Percentiles rank a stretch among this genome's conserved stretches.
phyloP scores from a whole-genome alignment of 35 echinoderm and acorn worm genomes.

The Acanthaster planci region DNA sequence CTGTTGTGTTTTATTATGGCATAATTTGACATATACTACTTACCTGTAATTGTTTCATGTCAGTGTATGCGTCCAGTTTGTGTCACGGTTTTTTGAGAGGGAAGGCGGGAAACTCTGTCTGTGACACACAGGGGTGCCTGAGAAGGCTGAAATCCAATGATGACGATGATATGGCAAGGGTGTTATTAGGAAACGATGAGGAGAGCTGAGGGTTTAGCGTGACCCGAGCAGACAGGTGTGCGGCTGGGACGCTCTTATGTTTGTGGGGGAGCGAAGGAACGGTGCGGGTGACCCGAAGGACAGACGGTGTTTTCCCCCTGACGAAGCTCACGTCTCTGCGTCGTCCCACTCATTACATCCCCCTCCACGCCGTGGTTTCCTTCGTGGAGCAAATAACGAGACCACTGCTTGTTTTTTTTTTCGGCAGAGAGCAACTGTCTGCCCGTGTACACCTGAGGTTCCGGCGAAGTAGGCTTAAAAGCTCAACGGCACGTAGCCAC shows the following conservation, averaged over 20 bases:
- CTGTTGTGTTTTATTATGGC: background rate
- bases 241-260: background rate
- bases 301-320: background rate
- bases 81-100: background rate
- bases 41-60: slow-evolving; percentile 15
- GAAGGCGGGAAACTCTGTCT: no score
- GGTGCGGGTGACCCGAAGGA: background rate
- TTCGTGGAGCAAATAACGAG: no score
- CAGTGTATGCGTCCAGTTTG: background rate
- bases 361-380: background rate
- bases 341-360: background rate
- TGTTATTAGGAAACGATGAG: slow-evolving; percentile 12
- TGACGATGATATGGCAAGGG: background rate
- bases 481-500: slow-evolving; percentile 27
- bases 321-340: background rate
- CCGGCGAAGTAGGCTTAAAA: slow-evolving; percentile 10
- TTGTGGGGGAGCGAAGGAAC: background rate
- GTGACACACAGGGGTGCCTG: no score
- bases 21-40: slow-evolving; percentile 6
- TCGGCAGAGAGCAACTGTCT: background rate
- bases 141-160: no score
- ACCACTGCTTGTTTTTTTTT: background rate
- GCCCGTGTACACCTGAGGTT: background rate
- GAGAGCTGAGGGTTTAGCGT: background rate
- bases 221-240: slow-evolving; percentile 8